Evolutionary conservation across 2,113 vertebrate genomes (phyloP).

Genomic region (Tauraco erythrolophus): DNA sequence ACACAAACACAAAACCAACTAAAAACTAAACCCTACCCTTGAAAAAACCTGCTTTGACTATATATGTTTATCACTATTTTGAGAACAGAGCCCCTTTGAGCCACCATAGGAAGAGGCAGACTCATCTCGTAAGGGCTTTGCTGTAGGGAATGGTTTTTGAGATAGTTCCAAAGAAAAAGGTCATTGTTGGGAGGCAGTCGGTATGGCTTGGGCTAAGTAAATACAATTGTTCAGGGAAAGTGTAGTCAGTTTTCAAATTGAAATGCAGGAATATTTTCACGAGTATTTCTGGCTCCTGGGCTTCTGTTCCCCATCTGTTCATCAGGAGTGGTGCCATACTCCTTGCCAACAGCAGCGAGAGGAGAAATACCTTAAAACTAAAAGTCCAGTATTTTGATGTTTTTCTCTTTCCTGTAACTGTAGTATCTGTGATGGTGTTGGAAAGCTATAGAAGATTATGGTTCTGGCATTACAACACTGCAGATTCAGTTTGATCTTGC

Average conservation of each 20-base stretch:
- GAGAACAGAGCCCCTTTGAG: too few relatives aligned
- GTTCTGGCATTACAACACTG: background rate
- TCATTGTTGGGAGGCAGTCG: background rate
- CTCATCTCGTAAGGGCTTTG: background rate
- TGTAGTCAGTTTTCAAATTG: background rate
- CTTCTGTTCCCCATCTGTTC: background rate
- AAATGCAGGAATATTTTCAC: background rate
- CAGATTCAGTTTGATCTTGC: background rate
- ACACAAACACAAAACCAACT: too few relatives aligned
- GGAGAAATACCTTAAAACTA: background rate
- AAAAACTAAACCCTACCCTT: background rate
- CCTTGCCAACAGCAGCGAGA: background rate
- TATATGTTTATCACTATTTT: background rate
- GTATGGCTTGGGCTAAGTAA: background rate
- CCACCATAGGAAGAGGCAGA: background rate
- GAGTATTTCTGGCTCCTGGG: background rate
- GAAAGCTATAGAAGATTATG: background rate
- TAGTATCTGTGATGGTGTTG: background rate
- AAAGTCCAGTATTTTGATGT: too few relatives aligned
- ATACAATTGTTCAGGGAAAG: background rate
- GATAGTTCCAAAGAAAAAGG: background rate
- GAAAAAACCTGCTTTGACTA: background rate
- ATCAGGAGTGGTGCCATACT: background rate
- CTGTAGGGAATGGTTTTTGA: background rate
- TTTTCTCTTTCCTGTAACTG: background rate